Base-by-base conservation (phyloP, 2,888 invertebrate genomes). In the Teleiodes luculella region DNA sequence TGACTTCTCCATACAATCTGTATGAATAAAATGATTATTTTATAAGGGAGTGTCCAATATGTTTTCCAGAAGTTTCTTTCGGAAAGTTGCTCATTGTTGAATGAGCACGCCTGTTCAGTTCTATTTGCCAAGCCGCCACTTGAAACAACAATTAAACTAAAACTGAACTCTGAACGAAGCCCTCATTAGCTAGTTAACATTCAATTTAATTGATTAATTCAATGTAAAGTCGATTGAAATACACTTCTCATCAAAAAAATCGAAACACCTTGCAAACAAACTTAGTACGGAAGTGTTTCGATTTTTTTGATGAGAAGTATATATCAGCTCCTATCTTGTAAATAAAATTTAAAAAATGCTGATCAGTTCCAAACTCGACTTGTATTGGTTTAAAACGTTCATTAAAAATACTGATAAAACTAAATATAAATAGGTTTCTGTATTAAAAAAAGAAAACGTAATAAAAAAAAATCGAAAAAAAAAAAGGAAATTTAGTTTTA, bases 401-500 rank as follows among this genome's bases (percentile, higher is more conserved):
- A 72, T 74, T 75, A 74, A 69, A 66, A 67, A 70, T 72, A 73
- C 72, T 76, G 73, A 77, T 80, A 76, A 72, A 70, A 77, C 76
- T 76, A 68, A 66, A 64, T 63, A 72, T 70, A 70, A 74, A 78
- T 78, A 79, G 78, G 77, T 78, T 80, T 80, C 76, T 79, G 73
- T 79, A 78, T 74, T 73, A 72, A 79, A 78, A 78, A 77, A 65
- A 67, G 61, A 70, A 71, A 72, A 74, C 73, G 71, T 67, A 62
- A 68, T 65, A 69, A 72, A 72, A 72, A 72, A 72, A 73, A 70
- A 65, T 57, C 54, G 63, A 70, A 72, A 73, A 76, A 72, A 73
- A 76, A 74, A 70, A 74, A 67, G 68, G 67, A 60, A 55, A 61
- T 75, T 73, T 68, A 43, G 13, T 64, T 63, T 62, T 76, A 74